Evolutionary conservation across 1,140 invertebrate genomes (phyloP).

Genomic region (Zaprionus africanus): DNA sequence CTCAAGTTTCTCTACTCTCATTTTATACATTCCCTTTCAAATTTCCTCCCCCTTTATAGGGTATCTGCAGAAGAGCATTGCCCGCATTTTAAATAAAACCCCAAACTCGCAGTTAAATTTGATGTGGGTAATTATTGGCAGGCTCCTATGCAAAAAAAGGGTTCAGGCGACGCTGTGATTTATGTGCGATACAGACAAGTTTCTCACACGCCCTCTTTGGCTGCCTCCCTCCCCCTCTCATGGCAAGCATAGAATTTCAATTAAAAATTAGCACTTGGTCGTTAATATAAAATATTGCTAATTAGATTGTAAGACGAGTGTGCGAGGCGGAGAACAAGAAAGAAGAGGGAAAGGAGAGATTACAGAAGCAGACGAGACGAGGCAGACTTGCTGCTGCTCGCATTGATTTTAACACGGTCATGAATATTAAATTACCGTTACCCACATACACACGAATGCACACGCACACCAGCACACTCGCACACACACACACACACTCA

Average conservation of each 20-base stretch:
- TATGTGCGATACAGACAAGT: slow-evolving; percentile 35
- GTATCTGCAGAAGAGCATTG: neutral
- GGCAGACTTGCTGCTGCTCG: slow-evolving; percentile 17
- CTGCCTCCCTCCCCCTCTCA: neutral
- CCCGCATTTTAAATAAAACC: slow-evolving; percentile 2
- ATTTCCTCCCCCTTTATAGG: neutral
- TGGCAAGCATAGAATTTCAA: slow-evolving; percentile 71
- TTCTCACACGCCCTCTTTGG: neutral
- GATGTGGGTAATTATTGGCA: slow-evolving; percentile 77
- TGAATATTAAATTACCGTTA: slow-evolving; percentile 80
- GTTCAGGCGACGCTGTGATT: slow-evolving; percentile 51
- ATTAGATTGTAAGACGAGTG: slow-evolving; percentile 64
- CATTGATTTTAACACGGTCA: slow-evolving; percentile 81
- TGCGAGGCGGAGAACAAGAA: neutral
- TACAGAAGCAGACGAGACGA: neutral
- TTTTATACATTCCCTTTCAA: neutral
- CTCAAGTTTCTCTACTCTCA: too few relatives aligned
- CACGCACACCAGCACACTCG: slow-evolving; percentile 14
- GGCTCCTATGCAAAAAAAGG: slow-evolving; percentile 53
- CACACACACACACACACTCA: slow-evolving; percentile 4
- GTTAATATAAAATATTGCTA: slow-evolving; percentile 82
- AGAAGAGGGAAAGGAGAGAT: neutral
- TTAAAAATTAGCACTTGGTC: slow-evolving; percentile 77
- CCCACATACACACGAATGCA: slow-evolving; percentile 31
- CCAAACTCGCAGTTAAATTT: slow-evolving; percentile 25